These are phyloP conservation scores for Bombus confusus DNA, from an alignment of 1,140 invertebrate genomes.

Conservation along the genomic window DNA sequence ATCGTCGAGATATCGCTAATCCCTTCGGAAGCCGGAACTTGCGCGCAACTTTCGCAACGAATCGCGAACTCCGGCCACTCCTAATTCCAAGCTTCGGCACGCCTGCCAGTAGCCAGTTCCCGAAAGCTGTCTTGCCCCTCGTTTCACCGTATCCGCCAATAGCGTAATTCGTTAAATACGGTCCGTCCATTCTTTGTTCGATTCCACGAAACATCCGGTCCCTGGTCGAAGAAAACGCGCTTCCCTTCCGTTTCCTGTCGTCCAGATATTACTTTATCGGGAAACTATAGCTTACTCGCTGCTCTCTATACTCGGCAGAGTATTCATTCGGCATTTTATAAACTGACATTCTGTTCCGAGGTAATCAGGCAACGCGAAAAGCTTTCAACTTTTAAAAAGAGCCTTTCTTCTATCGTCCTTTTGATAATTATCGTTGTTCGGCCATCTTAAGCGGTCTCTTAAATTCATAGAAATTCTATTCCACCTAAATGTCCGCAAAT, in stretches of 20 bases:
- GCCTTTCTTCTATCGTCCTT: too few relatives aligned
- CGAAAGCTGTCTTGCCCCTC: background rate
- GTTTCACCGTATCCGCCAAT: background rate
- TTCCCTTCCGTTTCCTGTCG: background rate
- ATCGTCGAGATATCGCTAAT: slow-evolving; percentile 15
- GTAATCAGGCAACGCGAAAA: too few relatives aligned
- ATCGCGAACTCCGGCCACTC: slow-evolving; percentile 10
- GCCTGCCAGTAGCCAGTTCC: slow-evolving; percentile 13
- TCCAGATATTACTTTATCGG: slow-evolving; percentile 11
- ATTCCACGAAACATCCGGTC: background rate
- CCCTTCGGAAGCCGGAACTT: background rate
- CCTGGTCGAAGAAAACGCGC: background rate
- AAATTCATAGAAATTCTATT: background rate
- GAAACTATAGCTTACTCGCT: background rate
- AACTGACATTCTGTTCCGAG: too few relatives aligned
- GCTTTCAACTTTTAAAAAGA: too few relatives aligned
- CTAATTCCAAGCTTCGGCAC: slow-evolving; percentile 6
- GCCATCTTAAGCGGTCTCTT: too few relatives aligned
- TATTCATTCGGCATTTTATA: too few relatives aligned
- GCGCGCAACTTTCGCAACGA: background rate
- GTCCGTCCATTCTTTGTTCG: background rate
- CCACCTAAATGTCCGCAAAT: too few relatives aligned
- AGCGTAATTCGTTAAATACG: slow-evolving; percentile 24
- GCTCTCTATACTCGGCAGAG: too few relatives aligned
- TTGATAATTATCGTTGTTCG: too few relatives aligned